Conservation (phyloP, 2,797 vertebrate genomes). For the Otolemur crassicaudatus region DNA sequence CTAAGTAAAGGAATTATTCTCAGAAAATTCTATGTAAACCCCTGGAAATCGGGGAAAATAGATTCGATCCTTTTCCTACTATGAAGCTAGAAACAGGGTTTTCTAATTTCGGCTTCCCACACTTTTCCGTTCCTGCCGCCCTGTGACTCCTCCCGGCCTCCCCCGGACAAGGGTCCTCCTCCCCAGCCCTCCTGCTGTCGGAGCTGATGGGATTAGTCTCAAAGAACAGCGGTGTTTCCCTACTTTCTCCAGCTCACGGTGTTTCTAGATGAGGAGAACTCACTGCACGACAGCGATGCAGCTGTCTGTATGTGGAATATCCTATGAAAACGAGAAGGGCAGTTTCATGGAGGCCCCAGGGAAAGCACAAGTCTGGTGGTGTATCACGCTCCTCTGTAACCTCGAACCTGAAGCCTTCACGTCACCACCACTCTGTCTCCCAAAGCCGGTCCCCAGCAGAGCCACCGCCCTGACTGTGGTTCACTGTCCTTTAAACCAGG, state of each 20-base stretch:
- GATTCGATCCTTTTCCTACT: background rate
- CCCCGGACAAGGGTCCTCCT: background rate
- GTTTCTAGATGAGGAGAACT: background rate
- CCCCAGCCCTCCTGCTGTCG: background rate
- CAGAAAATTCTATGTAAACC: background rate
- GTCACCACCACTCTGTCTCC: background rate
- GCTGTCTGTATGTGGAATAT: background rate
- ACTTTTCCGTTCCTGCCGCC: background rate
- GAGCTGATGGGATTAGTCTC: background rate
- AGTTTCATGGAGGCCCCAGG: background rate
- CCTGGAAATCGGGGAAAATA: background rate
- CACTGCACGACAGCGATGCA: background rate
- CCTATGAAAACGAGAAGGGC: background rate
- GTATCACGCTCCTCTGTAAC: fast-evolving
- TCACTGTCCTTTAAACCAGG: no score
- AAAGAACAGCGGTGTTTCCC: background rate
- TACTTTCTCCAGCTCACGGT: background rate
- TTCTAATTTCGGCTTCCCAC: background rate
- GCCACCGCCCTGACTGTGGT: fast-evolving
- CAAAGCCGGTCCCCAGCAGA: background rate
- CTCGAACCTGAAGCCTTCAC: no score
- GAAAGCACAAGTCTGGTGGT: background rate
- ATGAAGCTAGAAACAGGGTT: background rate
- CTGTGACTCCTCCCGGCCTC: background rate
- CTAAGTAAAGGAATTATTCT: background rate